Evolutionary conservation across 1,140 invertebrate species (phyloP).

Genomic region (Agrypnia vestita): DNA sequence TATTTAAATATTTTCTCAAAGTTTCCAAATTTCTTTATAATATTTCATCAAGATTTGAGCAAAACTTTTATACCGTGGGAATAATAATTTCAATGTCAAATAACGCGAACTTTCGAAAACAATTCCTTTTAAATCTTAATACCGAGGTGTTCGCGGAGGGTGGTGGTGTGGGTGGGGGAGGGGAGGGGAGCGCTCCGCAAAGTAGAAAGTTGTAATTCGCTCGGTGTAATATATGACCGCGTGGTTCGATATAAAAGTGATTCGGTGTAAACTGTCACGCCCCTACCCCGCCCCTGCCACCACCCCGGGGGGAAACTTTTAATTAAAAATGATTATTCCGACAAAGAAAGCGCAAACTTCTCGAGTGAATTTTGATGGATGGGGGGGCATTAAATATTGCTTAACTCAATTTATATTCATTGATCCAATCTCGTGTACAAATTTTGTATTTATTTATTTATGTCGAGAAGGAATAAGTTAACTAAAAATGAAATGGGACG

Average conservation of each 20-base stretch:
- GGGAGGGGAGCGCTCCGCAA: neutral
- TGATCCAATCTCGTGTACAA: too few species aligned
- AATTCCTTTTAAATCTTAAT: slow-evolving; percentile 30
- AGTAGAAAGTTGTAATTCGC: slow-evolving; percentile 25
- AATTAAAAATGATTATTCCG: slow-evolving; percentile 28
- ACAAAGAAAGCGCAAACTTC: neutral
- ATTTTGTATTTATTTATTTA: too few species aligned
- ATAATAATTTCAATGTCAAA: slow-evolving; percentile 12
- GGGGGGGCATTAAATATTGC: too few species aligned
- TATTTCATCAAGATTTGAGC: neutral
- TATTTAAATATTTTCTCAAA: too few species aligned
- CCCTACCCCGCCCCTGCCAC: neutral
- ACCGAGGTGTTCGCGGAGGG: too few species aligned
- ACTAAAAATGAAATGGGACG: too few species aligned
- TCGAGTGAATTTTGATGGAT: neutral
- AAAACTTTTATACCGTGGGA: neutral
- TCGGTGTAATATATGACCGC: neutral
- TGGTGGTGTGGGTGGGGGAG: neutral
- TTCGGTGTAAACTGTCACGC: slow-evolving; percentile 32
- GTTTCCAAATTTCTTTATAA: too few species aligned
- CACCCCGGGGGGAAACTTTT: slow-evolving; percentile 17
- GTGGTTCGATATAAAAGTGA: slow-evolving; percentile 16
- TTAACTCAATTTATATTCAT: too few species aligned
- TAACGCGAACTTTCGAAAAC: slow-evolving; percentile 10
- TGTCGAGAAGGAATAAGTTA: too few species aligned